These are phyloP conservation scores for Acrocephalus arundinaceus DNA, from an alignment of 2,113 vertebrate species.

Conservation along the genomic window DNA sequence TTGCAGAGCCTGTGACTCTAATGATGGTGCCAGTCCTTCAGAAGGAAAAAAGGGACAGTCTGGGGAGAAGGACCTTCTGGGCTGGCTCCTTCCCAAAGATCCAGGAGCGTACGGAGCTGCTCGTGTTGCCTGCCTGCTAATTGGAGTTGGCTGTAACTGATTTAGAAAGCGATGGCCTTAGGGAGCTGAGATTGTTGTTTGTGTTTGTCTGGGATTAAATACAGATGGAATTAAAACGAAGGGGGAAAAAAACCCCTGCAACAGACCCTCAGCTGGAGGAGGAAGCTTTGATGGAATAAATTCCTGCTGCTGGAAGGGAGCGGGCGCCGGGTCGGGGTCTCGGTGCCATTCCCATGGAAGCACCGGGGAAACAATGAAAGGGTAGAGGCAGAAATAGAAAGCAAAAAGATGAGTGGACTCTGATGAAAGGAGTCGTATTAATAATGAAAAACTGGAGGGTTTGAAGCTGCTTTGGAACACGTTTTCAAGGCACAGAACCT, in stretches of 20 bases:
- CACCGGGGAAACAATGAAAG: background rate
- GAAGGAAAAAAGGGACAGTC: constrained; percentile 8
- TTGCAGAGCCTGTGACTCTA: background rate
- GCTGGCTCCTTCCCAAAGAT: constrained; percentile 20
- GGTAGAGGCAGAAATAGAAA: constrained; percentile 9
- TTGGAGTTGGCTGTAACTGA: constrained; percentile 58
- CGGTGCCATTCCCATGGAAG: background rate
- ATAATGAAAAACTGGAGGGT: constrained; percentile 22
- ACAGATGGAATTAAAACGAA: constrained; percentile 54
- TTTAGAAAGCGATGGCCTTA: constrained; percentile 46
- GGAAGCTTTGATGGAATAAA: constrained; percentile 36
- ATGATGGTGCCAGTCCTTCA: background rate
- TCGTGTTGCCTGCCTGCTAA: constrained; percentile 36
- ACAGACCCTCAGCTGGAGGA: background rate
- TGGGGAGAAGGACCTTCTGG: constrained; percentile 39
- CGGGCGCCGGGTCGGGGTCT: background rate
- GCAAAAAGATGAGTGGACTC: constrained; percentile 3
- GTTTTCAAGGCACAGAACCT: background rate
- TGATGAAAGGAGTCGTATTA: constrained; percentile 26
- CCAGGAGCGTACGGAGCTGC: background rate
- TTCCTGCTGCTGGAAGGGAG: background rate
- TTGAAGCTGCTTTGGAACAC: constrained; percentile 29
- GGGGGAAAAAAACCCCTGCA: background rate
- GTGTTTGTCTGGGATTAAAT: constrained; percentile 64
- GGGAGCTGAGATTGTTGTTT: constrained; percentile 56